These are phyloP conservation scores for Hirtodrosophila trivittata DNA, from an alignment of 2,888 invertebrate species.

Conservation along the genomic window DNA sequence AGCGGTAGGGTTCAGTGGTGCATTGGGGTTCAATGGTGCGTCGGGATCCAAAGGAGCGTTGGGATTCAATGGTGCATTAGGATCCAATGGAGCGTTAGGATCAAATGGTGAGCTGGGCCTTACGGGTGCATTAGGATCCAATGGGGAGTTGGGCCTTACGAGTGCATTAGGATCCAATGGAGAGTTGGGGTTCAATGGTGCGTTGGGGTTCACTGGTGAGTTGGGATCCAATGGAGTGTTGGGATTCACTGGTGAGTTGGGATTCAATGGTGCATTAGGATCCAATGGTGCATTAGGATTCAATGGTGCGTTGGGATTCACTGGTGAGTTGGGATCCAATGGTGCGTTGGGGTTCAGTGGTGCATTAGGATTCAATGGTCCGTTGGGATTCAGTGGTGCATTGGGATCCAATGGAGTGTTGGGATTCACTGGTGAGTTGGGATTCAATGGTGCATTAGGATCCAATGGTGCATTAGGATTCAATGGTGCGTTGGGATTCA, in stretches of 20 bases:
- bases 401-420: slow-evolving; percentile 44
- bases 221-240: slow-evolving; percentile 34
- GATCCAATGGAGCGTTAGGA: slow-evolving; percentile 32
- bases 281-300: slow-evolving; percentile 25
- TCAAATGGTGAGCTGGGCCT: slow-evolving; percentile 18
- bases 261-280: slow-evolving; percentile 29
- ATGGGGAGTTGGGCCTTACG: slow-evolving; percentile 10
- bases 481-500: slow-evolving; percentile 21
- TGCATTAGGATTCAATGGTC: slow-evolving; percentile 36
- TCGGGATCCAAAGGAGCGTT: slow-evolving; percentile 30
- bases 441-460: slow-evolving; percentile 25
- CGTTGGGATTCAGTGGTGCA: slow-evolving; percentile 41
- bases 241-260: slow-evolving; percentile 30
- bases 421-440: slow-evolving; percentile 31
- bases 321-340: slow-evolving; percentile 23
- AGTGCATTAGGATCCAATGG: slow-evolving; percentile 33
- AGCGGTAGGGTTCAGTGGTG: slow-evolving; percentile 16
- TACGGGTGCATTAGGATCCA: slow-evolving; percentile 30
- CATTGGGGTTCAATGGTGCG: slow-evolving; percentile 32
- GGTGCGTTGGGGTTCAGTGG: slow-evolving; percentile 30
- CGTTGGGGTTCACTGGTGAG: slow-evolving; percentile 26
- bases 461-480: slow-evolving; percentile 20
- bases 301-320: slow-evolving; percentile 29
- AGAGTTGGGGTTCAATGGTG: slow-evolving; percentile 4
- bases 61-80: slow-evolving; percentile 33